A percentile compares a stretch with the other conserved stretches of the same genome.
phyloP scores from a whole-genome alignment of 2,888 invertebrate species.

The Sphinx pinastri region DNA sequence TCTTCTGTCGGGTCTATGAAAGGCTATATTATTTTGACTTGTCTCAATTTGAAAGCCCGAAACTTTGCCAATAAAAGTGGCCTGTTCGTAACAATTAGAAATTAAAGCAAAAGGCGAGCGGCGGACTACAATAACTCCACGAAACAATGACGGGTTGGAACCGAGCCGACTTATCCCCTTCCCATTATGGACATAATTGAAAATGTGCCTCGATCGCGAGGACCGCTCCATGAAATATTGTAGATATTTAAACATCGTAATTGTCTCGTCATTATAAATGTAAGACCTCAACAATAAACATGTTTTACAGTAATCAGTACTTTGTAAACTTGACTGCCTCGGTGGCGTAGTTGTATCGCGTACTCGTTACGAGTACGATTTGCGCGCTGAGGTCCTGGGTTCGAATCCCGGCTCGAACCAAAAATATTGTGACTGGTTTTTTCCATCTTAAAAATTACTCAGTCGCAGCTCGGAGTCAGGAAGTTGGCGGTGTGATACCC shows the following conservation, averaged over 20 bases:
- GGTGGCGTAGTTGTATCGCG: too few relatives aligned
- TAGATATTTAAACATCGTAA: background rate
- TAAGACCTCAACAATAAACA: too few relatives aligned
- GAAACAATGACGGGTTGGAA: conserved; percentile 1
- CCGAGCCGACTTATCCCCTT: background rate
- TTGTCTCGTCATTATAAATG: too few relatives aligned
- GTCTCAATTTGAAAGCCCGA: background rate
- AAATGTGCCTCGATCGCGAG: background rate
- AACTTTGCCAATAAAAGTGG: conserved; percentile 20
- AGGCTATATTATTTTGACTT: background rate
- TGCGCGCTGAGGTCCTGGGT: too few relatives aligned
- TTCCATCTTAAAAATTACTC: too few relatives aligned
- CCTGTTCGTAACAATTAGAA: conserved; percentile 28
- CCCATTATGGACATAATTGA: conserved; percentile 7
- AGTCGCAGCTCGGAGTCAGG: too few relatives aligned
- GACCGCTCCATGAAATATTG: background rate
- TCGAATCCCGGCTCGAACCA: too few relatives aligned
- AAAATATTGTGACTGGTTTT: too few relatives aligned
- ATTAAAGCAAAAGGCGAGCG: conserved; percentile 2
- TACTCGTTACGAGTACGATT: too few relatives aligned
- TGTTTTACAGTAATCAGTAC: too few relatives aligned
- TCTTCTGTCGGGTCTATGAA: background rate
- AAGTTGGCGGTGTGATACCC: too few relatives aligned
- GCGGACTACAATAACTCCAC: background rate
- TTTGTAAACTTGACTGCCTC: too few relatives aligned